Base-by-base conservation (phyloP, 2,113 vertebrate genomes). In the Myiozetetes cayanensis region DNA sequence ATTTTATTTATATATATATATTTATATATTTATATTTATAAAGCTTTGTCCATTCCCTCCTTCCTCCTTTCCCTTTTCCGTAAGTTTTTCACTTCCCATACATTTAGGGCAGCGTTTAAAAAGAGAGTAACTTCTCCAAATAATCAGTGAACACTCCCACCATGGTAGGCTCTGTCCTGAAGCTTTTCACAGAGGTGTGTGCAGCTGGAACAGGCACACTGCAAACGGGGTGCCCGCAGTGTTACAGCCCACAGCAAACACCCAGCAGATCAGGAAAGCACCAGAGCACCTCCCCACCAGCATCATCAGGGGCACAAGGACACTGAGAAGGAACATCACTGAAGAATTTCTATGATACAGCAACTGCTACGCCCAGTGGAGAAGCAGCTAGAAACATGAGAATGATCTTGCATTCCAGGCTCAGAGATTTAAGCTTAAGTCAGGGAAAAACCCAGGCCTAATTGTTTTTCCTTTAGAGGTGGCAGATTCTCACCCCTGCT, bases 81-180 rank as follows among this genome's bases (percentile, higher is more conserved):
- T 33, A 33, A 19, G 9, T 35, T 74, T 83, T 76, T 55, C 12
- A 8, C 9, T 22, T 63, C 4, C 14, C 41, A 8, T 9, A 22
- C 2, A 3, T 30, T 56, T 21, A 58, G 31, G 43, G 23, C 53
- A 37, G 10, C 27, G 5, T 43, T 76, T 67, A 35, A 37, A 35
- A 65, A 17, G 31, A 12, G 68, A 67, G 58, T 9, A 30, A 41
- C 30, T 41, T 31, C 12, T 43, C 53, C 17, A 12, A 44, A 13
- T 14, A 14, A 15, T 16, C 2, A 30, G 28, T 5, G 20, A 61
- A 4, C 12, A 0, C 3, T 25, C 30, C 25, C 20, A 9, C 21
- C 35, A 5, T 0, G 27, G 37, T 1, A 4, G 0, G 0, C 35
- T 19, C 58, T 18, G 49, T 24, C n/a, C 50, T 20, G 8, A n/a